A percentile compares a stretch with the other conserved stretches of the same genome.
Evolutionary conservation across 2,113 vertebrate species (phyloP).

Genomic region (Oxygymnocypris stewartii): DNA sequence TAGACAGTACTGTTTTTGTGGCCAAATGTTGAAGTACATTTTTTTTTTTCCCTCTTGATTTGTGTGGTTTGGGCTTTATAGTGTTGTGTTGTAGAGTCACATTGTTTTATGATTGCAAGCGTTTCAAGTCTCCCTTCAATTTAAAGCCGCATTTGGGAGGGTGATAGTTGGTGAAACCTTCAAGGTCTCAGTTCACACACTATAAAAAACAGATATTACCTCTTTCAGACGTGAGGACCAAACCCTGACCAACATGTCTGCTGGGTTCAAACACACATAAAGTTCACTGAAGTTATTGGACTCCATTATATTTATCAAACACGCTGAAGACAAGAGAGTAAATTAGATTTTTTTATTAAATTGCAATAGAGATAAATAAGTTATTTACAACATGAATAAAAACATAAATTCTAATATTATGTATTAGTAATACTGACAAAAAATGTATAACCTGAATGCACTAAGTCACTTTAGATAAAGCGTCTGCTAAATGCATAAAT

Average conservation of each 20-base stretch:
- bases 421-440: not conserved
- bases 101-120: constrained; percentile 15
- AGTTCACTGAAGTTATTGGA: not conserved
- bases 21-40: not conserved
- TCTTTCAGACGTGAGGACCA: not conserved
- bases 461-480: too few species aligned
- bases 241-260: constrained; percentile 21
- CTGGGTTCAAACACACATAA: not conserved
- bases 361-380: too few species aligned
- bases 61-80: constrained; percentile 30
- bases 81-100: not conserved
- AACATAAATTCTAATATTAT: not conserved
- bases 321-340: not conserved
- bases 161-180: constrained; percentile 22
- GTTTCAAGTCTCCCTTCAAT: not conserved
- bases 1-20: not conserved
- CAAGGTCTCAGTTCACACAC: constrained; percentile 1
- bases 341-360: not conserved
- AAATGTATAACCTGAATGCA: too few species aligned
- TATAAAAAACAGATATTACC: constrained; percentile 29
- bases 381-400: too few species aligned
- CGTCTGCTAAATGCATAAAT: too few species aligned
- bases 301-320: not conserved
- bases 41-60: not conserved
- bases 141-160: constrained; percentile 13